These are phyloP conservation scores for Drosophila nigricruria DNA, from an alignment of 2,888 invertebrate species.

Conservation along the genomic window DNA sequence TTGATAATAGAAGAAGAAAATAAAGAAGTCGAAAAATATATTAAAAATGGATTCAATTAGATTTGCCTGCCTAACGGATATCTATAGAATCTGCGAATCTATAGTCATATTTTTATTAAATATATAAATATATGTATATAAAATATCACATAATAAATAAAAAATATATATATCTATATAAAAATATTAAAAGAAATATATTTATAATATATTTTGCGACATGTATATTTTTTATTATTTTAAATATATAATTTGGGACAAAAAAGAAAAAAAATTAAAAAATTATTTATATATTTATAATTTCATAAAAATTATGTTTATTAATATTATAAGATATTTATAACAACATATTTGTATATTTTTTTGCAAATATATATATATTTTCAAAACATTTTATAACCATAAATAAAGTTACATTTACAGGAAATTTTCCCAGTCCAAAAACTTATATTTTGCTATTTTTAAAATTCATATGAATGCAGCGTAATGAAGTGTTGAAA, in stretches of 20 bases:
- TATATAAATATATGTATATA: too few species aligned
- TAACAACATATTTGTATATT: too few species aligned
- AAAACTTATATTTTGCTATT: background rate
- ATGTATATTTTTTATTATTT: too few species aligned
- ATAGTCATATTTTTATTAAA: background rate
- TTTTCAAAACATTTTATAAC: too few species aligned
- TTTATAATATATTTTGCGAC: too few species aligned
- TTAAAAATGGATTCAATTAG: background rate
- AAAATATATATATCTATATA: too few species aligned
- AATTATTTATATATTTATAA: background rate
- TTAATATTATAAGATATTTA: too few species aligned
- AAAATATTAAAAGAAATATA: too few species aligned
- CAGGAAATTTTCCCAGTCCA: background rate
- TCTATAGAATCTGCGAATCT: background rate
- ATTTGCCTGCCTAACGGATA: accelerated
- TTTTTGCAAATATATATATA: too few species aligned
- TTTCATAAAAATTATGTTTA: background rate
- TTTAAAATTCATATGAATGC: conserved; percentile 16
- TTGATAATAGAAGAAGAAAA: background rate
- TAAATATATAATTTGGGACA: background rate
- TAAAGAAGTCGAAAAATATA: too few species aligned
- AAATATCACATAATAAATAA: too few species aligned
- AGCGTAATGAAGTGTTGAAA: conserved; percentile 34
- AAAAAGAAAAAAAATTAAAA: background rate
- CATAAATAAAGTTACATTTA: too few species aligned